A percentile compares a stretch with the other conserved stretches of the same genome.
Conservation (phyloP, 2,797 vertebrate species). For the Strix occidentalis region DNA sequence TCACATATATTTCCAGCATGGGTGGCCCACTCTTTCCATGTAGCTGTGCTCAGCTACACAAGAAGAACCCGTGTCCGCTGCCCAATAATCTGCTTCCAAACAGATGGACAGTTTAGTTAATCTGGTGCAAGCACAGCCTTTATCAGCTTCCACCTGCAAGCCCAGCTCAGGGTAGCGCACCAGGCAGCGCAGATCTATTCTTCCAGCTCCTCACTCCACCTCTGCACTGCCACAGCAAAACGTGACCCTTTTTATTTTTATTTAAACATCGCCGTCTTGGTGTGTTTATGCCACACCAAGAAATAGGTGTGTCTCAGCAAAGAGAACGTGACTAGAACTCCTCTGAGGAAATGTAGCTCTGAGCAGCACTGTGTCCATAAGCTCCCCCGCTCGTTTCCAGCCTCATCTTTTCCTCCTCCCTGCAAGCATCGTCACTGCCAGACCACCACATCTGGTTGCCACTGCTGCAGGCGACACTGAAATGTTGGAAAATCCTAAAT, state of each 20-base stretch:
- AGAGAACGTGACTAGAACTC: not conserved
- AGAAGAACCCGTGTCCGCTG: not conserved
- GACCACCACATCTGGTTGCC: not conserved
- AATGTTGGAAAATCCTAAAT: rapidly evolving
- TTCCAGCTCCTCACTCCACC: not conserved
- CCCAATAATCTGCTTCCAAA: not conserved
- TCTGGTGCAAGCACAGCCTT: not conserved
- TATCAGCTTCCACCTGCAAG: not conserved
- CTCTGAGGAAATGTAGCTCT: not conserved
- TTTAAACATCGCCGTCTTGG: not conserved
- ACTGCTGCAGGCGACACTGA: not conserved
- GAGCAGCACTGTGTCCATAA: not conserved
- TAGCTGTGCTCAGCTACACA: not conserved
- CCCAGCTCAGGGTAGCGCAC: not conserved
- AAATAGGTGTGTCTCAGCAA: not conserved
- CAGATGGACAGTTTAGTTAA: not conserved
- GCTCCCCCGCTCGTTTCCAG: not conserved
- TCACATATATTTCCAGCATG: not conserved
- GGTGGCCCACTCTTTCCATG: not conserved
- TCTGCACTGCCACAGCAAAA: not conserved
- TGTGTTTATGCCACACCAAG: not conserved
- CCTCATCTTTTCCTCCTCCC: not conserved
- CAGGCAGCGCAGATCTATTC: not conserved
- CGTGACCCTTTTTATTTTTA: too few relatives aligned
- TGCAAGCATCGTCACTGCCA: rapidly evolving